Evolutionary conservation across 1,140 invertebrate species (phyloP).

Genomic region (Temnothorax longispinosus): DNA sequence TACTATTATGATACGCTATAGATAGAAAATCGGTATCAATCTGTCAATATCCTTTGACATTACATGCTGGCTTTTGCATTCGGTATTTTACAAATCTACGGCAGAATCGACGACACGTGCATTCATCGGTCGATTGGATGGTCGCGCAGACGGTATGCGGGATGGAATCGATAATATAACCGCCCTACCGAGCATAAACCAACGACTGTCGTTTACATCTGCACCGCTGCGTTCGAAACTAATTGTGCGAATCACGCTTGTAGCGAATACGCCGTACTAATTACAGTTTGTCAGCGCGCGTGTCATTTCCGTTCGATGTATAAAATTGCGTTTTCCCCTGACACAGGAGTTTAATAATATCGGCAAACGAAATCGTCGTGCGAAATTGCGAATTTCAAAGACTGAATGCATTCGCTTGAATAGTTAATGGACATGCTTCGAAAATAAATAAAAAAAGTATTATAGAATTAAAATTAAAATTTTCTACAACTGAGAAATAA

Average conservation of each 20-base stretch:
- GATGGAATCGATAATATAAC: constrained; percentile 34
- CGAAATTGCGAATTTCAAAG: background rate
- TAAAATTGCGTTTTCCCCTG: background rate
- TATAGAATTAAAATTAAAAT: too few relatives aligned
- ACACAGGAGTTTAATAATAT: background rate
- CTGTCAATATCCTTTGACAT: background rate
- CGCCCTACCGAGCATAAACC: background rate
- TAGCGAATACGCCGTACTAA: constrained; percentile 25
- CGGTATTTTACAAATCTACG: background rate
- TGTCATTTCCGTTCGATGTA: background rate
- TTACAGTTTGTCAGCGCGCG: constrained; percentile 47
- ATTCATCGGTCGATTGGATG: background rate
- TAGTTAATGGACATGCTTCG: background rate
- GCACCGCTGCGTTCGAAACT: background rate
- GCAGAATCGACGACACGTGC: background rate
- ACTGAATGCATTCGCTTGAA: background rate
- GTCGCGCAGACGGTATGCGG: background rate
- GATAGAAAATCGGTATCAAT: background rate
- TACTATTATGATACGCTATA: background rate
- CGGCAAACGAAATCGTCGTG: background rate
- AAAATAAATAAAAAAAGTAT: background rate
- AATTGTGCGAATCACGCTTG: constrained; percentile 23
- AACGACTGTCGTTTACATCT: constrained; percentile 24
- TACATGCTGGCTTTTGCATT: background rate
- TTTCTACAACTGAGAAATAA: background rate